Conservation (phyloP, 1,140 invertebrate genomes). For the Bursaphelenchus mucronatus region DNA sequence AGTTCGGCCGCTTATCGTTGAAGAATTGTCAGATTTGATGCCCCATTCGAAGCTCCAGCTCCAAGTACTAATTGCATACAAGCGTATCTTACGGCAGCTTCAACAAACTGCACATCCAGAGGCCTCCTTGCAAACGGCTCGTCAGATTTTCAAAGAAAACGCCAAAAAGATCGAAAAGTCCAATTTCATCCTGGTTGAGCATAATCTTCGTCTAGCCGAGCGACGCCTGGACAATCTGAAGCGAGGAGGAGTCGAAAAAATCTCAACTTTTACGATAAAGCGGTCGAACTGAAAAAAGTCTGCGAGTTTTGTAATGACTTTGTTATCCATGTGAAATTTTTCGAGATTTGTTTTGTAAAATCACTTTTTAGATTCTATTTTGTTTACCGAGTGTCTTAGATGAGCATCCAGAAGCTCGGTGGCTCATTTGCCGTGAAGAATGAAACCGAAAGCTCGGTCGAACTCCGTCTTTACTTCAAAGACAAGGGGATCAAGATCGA, state of each 20-base stretch:
- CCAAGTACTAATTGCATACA: conserved; percentile 22
- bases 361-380: not conserved
- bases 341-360: not conserved
- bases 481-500: too few species aligned
- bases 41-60: conserved; percentile 31
- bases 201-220: conserved; percentile 22
- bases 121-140: conserved; percentile 6
- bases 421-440: not conserved
- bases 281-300: too few species aligned
- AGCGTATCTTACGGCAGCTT: conserved; percentile 6
- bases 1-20: too few species aligned
- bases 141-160: conserved; percentile 23
- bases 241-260: not conserved
- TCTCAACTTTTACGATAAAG: conserved; percentile 3
- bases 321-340: not conserved
- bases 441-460: not conserved
- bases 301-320: not conserved
- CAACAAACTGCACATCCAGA: not conserved
- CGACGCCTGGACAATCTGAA: conserved; percentile 27
- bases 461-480: too few species aligned
- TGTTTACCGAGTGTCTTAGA: not conserved
- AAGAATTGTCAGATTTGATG: not conserved
- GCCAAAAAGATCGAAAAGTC: conserved; percentile 22
- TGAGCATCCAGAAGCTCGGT: not conserved
- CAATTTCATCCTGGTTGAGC: conserved; percentile 26